phyloP scores from a whole-genome alignment of 2,797 vertebrate species.

The Hippoglossus hippoglossus region DNA sequence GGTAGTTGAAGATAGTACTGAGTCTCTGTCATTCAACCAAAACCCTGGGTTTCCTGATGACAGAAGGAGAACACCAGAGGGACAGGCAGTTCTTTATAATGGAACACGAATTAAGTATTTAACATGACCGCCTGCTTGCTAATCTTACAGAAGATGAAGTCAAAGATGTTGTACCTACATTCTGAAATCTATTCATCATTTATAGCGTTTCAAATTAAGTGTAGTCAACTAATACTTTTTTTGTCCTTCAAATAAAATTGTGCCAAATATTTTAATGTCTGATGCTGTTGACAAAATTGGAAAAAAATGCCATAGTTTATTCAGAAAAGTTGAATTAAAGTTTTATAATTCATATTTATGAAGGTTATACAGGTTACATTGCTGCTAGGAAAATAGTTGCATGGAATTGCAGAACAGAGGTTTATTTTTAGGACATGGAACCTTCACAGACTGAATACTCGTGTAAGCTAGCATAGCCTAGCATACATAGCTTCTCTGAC shows the following conservation, averaged over 20 bases:
- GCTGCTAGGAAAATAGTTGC: too few relatives aligned
- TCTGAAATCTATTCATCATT: constrained; percentile 55
- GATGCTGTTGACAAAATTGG: constrained; percentile 3
- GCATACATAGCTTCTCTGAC: too few relatives aligned
- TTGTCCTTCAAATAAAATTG: constrained; percentile 19
- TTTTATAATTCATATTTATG: too few relatives aligned
- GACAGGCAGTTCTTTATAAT: constrained; percentile 35
- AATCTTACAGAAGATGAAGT: constrained; percentile 42
- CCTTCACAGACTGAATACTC: too few relatives aligned
- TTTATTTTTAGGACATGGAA: too few relatives aligned
- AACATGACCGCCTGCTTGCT: constrained; percentile 32
- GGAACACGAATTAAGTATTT: constrained; percentile 49
- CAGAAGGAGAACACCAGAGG: constrained; percentile 30
- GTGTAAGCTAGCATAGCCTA: too few relatives aligned
- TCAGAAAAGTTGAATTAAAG: too few relatives aligned
- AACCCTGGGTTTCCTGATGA: constrained; percentile 45
- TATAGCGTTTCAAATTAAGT: too few relatives aligned
- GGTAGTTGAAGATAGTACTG: constrained; percentile 74
- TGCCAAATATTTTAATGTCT: constrained; percentile 14
- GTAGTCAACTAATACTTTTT: constrained; percentile 12
- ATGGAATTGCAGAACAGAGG: too few relatives aligned
- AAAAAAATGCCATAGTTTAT: background rate
- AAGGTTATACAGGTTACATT: too few relatives aligned
- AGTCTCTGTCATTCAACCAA: constrained; percentile 45
- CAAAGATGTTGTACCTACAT: constrained; percentile 52